A percentile compares a stretch with the other conserved stretches of the same genome.
Evolutionary conservation across 2,113 vertebrate genomes (phyloP).

Genomic region (Tichodroma muraria): DNA sequence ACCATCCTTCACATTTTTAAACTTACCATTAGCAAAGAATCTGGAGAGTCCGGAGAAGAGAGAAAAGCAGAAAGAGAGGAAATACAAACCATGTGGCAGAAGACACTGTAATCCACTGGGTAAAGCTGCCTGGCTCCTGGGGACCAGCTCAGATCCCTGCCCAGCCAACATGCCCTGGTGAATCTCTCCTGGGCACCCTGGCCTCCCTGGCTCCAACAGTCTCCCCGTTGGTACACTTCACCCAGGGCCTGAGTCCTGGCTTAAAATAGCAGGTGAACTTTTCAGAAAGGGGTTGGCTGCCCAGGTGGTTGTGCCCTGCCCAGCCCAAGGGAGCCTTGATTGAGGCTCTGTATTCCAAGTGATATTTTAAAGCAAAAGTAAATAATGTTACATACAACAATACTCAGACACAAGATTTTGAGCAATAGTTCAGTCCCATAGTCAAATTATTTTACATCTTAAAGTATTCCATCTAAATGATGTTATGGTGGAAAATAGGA

Average conservation of each 20-base stretch:
- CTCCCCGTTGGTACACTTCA: neutral
- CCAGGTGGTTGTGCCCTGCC: neutral
- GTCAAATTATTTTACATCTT: neutral
- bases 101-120: neutral
- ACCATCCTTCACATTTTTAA: neutral
- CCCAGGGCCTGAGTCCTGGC: neutral
- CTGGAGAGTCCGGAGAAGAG: neutral
- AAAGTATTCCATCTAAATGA: neutral
- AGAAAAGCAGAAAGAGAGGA: neutral
- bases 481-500: neutral
- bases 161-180: accelerated
- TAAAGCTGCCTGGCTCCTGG: neutral
- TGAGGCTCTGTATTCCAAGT: neutral
- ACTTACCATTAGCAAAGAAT: neutral
- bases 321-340: neutral
- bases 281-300: neutral
- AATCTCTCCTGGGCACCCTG: neutral
- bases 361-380: neutral
- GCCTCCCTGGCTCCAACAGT: neutral
- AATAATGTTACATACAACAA: neutral
- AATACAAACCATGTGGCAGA: neutral
- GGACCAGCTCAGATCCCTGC: neutral
- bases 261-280: slow-evolving; percentile 14
- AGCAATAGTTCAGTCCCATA: neutral
- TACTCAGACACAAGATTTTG: neutral